A percentile compares a stretch with the other conserved stretches of the same genome.
These are phyloP conservation scores for Parochlus steinenii DNA, from an alignment of 2,888 invertebrate species.

Conservation along the genomic window DNA sequence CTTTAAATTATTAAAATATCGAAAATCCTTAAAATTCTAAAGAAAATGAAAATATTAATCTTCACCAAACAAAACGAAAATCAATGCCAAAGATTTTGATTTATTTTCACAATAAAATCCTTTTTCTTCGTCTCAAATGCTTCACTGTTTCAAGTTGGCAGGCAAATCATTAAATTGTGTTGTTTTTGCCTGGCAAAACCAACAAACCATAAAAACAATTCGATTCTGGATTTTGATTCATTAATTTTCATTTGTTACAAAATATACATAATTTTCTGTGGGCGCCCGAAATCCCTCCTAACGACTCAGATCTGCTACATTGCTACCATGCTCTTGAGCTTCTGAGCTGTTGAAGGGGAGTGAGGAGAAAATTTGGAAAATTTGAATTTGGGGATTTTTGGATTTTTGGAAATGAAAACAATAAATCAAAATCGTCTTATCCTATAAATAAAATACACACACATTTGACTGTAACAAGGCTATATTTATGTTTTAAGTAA, in stretches of 20 bases:
- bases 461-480: no score
- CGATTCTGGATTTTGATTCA: constrained; percentile 12
- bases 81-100: background rate
- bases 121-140: no score
- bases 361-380: constrained; percentile 1
- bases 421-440: constrained; percentile 12
- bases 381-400: constrained; percentile 5
- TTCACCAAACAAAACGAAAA: background rate
- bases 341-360: background rate
- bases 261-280: no score
- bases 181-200: no score
- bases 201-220: constrained; percentile 12
- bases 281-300: no score
- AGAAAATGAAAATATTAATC: constrained; percentile 1
- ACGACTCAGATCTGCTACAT: no score
- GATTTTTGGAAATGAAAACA: constrained; percentile 11
- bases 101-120: no score
- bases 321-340: no score
- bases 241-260: constrained; percentile 12
- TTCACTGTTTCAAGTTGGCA: no score
- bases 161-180: no score
- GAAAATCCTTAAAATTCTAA: background rate
- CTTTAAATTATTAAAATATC: background rate
- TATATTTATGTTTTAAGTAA: no score
- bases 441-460: no score